These are phyloP conservation scores for Leucosticte australis DNA, from an alignment of 2,113 vertebrate species.

Conservation along the genomic window DNA sequence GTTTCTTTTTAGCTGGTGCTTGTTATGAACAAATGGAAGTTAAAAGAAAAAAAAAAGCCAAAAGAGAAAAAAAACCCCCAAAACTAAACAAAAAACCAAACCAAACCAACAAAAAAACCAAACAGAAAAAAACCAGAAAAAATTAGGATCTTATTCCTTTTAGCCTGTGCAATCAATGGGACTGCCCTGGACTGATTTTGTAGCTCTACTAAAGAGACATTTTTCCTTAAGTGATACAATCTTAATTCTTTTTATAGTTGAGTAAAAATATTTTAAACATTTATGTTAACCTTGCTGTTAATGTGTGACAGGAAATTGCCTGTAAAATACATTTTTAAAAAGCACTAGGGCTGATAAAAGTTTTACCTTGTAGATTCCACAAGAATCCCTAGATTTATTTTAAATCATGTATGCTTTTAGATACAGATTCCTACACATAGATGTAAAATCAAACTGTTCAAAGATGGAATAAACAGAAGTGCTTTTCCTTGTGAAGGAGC, in stretches of 20 bases:
- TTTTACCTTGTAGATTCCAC: not conserved
- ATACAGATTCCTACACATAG: not conserved
- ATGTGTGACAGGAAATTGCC: not conserved
- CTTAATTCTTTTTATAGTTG: not conserved
- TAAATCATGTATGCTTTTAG: not conserved
- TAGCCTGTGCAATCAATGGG: not conserved
- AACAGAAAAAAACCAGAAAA: too few species aligned
- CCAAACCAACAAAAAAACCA: not conserved
- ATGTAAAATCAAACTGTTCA: not conserved
- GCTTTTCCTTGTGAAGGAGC: not conserved
- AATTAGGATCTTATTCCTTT: not conserved
- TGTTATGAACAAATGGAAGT: not conserved
- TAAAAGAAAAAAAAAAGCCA: not conserved
- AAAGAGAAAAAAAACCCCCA: not conserved
- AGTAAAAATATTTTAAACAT: not conserved
- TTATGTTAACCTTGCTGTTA: not conserved
- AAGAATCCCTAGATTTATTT: not conserved
- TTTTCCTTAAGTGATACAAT: not conserved
- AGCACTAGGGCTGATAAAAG: not conserved
- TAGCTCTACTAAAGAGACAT: not conserved
- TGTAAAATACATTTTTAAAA: not conserved
- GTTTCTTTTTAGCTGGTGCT: not conserved
- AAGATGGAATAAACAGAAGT: not conserved
- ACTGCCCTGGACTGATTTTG: not conserved
- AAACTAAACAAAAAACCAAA: not conserved